Base-by-base conservation (phyloP, 1,140 invertebrate species). In the Drosophila eugracilis region DNA sequence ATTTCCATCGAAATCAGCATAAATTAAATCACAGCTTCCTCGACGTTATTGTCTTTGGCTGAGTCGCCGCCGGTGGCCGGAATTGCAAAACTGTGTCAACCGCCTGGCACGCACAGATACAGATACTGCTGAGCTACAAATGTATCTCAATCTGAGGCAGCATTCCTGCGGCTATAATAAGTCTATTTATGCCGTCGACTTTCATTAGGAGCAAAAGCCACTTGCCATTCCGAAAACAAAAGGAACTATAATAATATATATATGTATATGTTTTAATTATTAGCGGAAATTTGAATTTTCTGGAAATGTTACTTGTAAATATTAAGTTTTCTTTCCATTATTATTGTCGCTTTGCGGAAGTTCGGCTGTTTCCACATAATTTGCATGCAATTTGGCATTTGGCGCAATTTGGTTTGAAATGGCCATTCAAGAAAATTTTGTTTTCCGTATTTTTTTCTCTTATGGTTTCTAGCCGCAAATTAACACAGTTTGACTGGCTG, bases 331-430 rank as follows among this genome's bases (percentile, higher is more conserved):
- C 44, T 21, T 50, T 37, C 49, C 15, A 58, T 36, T 41, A 41
- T 42, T 53, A 62, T 60, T 60, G 41, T 41, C 39, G 63, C 19
- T 54, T 59, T 59, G 30, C 55, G 55, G 55, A 59, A 55, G 55
- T 59, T 59, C 42, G 37, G 30, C 12, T 65, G 73, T 75, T 75
- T 85, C 81, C 76, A 85, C 81, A 85, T 88, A 81, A 88, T 86
- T 86, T 88, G 83, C 78, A 86, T 86, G 81, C 83, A 86, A 88
- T 86, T 85, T 86, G 42, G 60, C 81, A 86, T 80, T 85, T 84
- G 80, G 72, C 81, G 80, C 71, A 84, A 85, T 84, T 86, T 80
- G 47, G 52, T 59, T 75, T 75, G 70, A 78, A 75, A 86, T 86
- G 80, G 39, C 57, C 58, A 72, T 54, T 52, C 71, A 83, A 70